phyloP scores from a whole-genome alignment of 2,113 vertebrate species.

The Pristiophorus japonicus region DNA sequence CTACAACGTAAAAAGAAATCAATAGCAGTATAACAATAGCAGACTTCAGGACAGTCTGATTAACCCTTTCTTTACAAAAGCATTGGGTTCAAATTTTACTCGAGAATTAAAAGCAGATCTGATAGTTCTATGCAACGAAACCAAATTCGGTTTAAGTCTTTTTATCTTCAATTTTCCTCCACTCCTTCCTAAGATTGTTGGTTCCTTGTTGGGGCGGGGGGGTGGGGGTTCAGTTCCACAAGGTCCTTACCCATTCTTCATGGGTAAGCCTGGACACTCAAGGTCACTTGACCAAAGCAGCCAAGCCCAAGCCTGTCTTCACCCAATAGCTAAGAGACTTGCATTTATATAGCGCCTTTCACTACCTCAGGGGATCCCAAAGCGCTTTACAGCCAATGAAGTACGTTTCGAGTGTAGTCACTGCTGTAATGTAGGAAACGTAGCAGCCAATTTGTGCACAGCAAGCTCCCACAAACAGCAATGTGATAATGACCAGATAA shows the following conservation, averaged over 20 bases:
- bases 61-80: neutral
- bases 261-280: neutral
- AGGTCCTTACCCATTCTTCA: neutral
- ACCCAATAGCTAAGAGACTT: neutral
- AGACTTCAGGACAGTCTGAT: neutral
- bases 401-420: too few relatives aligned
- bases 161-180: neutral
- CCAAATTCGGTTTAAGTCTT: neutral
- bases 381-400: too few relatives aligned
- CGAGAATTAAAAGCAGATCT: neutral
- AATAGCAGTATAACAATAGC: conserved; percentile 2
- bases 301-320: neutral
- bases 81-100: neutral
- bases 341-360: too few relatives aligned
- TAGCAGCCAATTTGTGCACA: too few relatives aligned
- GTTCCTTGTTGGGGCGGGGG: too few relatives aligned
- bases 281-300: neutral
- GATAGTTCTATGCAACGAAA: neutral
- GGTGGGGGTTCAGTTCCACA: neutral
- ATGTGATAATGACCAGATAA: too few relatives aligned
- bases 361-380: too few relatives aligned
- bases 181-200: neutral
- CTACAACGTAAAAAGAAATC: neutral
- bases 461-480: too few relatives aligned
- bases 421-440: too few relatives aligned